These are phyloP conservation scores for Podilymbus podiceps DNA, from an alignment of 2,113 vertebrate species.

Conservation along the genomic window DNA sequence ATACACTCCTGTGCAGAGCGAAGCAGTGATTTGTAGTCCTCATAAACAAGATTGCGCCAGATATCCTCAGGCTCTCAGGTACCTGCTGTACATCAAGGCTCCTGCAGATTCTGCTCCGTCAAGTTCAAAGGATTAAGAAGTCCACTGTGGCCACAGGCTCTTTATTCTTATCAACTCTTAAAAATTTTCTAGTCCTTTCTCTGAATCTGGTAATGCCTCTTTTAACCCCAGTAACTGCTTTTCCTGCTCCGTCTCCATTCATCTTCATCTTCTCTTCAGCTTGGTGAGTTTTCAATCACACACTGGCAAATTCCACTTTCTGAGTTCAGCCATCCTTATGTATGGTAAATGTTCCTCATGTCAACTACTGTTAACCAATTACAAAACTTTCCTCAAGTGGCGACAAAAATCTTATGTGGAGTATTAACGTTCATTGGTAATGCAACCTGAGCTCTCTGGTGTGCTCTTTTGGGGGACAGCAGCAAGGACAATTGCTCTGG, in stretches of 20 bases:
- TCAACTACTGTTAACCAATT: neutral
- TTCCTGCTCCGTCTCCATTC: neutral
- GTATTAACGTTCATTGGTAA: neutral
- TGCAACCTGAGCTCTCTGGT: neutral
- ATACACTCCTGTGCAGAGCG: neutral
- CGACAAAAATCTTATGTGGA: neutral
- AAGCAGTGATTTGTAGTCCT: neutral
- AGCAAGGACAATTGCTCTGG: neutral
- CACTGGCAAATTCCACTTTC: neutral
- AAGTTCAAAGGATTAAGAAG: neutral
- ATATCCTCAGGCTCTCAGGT: neutral
- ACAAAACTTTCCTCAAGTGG: neutral
- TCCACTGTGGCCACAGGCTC: neutral
- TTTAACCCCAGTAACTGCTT: neutral
- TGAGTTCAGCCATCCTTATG: neutral
- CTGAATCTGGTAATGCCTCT: neutral
- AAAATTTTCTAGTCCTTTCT: neutral
- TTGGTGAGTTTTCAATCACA: neutral
- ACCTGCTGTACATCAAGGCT: neutral
- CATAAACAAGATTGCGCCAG: neutral
- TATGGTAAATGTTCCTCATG: neutral
- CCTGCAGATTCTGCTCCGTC: neutral
- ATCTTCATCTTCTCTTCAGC: neutral
- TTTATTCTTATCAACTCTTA: neutral
- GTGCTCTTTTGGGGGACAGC: neutral